These are phyloP conservation scores for Hippopotamyrus pictus DNA, from an alignment of 2,797 vertebrate species.

Conservation along the genomic window DNA sequence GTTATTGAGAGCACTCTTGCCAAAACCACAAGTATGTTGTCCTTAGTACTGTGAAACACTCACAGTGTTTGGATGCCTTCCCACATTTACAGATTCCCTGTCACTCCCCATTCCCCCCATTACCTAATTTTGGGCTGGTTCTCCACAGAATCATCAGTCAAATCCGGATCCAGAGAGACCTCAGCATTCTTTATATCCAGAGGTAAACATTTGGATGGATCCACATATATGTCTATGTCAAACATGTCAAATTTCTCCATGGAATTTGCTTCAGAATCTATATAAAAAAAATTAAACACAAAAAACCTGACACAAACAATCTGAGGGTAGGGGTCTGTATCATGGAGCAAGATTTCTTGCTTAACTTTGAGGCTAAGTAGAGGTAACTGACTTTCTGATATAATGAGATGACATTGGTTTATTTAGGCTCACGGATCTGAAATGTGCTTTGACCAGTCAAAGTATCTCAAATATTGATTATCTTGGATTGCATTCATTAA, in stretches of 20 bases:
- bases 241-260: neutral
- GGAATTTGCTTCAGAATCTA: conserved; percentile 35
- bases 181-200: conserved; percentile 38
- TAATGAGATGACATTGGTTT: neutral
- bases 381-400: neutral
- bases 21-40: neutral
- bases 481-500: neutral
- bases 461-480: neutral
- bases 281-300: neutral
- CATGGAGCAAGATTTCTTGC: neutral
- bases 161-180: conserved; percentile 31
- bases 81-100: neutral
- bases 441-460: neutral
- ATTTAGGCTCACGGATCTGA: neutral
- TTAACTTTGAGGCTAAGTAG: neutral
- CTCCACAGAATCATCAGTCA: conserved; percentile 11
- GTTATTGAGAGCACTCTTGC: neutral
- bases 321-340: neutral
- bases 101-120: neutral
- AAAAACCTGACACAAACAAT: neutral
- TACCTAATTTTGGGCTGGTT: conserved; percentile 49
- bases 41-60: neutral
- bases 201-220: conserved; percentile 12
- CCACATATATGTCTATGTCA: conserved; percentile 35
- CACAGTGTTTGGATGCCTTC: neutral